Conservation (phyloP, 2,113 vertebrate species). For the Canis aureus region DNA sequence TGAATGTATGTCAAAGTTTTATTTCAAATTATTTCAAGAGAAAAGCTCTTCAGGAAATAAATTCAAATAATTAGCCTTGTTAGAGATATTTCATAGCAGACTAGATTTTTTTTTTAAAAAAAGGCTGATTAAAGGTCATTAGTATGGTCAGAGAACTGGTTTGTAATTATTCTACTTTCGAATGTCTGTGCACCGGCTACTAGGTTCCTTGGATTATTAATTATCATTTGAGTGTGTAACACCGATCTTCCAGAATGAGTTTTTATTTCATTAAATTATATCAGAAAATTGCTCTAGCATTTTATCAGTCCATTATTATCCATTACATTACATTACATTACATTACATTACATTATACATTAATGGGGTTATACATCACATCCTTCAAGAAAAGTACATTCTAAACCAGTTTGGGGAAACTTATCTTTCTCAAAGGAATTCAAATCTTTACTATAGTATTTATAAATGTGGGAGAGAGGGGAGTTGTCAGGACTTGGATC, state of each 20-base stretch:
- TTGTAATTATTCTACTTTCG: not conserved
- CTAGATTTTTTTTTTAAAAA: not conserved
- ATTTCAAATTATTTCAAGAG: not conserved
- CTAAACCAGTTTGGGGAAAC: not conserved
- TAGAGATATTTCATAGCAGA: conserved; percentile 22
- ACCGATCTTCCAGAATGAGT: conserved; percentile 30
- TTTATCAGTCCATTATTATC: not conserved
- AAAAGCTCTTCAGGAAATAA: not conserved
- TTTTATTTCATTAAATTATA: conserved; percentile 46
- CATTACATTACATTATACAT: too few species aligned
- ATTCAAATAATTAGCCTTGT: not conserved
- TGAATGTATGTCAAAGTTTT: not conserved
- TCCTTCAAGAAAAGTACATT: not conserved
- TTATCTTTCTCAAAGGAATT: conserved; percentile 10
- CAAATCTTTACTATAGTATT: not conserved
- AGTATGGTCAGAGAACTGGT: not conserved
- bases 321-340: too few species aligned
- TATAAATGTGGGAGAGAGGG: not conserved
- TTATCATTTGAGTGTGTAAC: not conserved
- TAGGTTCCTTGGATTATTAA: not conserved
- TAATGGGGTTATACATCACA: not conserved
- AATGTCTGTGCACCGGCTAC: not conserved
- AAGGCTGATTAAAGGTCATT: not conserved
- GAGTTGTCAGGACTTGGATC: not conserved
- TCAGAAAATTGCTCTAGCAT: conserved; percentile 23